Conservation (phyloP, 2,797 vertebrate species). For the Schizopygopsis pylzovi region DNA sequence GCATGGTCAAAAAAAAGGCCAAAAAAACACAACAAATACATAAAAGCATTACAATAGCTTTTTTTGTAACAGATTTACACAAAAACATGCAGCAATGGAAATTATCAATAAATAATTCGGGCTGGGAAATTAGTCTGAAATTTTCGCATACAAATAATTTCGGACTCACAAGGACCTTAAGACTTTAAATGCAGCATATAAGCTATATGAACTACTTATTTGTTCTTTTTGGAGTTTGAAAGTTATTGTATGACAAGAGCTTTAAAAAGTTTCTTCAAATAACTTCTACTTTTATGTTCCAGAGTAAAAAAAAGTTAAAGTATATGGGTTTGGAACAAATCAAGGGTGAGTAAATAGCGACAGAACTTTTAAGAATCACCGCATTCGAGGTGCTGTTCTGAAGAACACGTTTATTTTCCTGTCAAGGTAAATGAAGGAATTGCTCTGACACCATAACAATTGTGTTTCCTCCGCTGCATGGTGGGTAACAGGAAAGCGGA, state of each 20-base stretch:
- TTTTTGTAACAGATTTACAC: not conserved
- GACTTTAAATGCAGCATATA: not conserved
- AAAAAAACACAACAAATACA: not conserved
- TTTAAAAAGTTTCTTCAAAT: not conserved
- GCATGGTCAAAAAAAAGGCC: not conserved
- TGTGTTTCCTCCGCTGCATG: slow-evolving; percentile 15
- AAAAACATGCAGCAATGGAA: not conserved
- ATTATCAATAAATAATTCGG: not conserved
- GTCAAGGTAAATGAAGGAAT: slow-evolving; percentile 26
- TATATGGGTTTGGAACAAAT: not conserved
- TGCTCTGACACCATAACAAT: slow-evolving; percentile 24
- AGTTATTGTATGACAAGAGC: not conserved
- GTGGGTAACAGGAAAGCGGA: slow-evolving; percentile 11
- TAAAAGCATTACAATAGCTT: not conserved
- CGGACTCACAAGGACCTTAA: not conserved
- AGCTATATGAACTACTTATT: not conserved
- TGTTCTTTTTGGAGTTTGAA: not conserved
- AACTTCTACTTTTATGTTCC: not conserved
- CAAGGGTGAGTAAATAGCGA: not conserved
- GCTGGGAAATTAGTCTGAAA: too few relatives aligned
- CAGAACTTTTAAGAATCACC: not conserved
- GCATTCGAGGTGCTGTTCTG: not conserved
- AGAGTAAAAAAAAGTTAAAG: not conserved
- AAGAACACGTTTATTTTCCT: slow-evolving; percentile 29
- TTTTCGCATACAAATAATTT: too few relatives aligned